Evolutionary conservation across 30 jellyfish, hydroid and myxozoan genomes (phyloP).

Genomic region (Chironex yamaguchii): DNA sequence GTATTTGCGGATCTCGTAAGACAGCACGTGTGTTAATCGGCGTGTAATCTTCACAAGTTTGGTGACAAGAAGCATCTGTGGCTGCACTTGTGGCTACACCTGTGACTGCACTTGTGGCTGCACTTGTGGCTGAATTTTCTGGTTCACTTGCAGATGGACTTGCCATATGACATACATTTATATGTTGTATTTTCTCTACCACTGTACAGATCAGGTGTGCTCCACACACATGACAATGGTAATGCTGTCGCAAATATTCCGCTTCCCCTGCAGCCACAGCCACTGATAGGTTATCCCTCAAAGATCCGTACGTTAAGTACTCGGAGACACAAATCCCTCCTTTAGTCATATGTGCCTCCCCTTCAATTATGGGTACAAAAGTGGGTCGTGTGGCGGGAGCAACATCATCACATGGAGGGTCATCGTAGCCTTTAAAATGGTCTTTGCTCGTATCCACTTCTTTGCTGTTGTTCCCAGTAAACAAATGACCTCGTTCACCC

Average conservation of each 20-base stretch:
- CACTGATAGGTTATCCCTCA: constrained; percentile 71
- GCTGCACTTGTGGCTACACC: background rate
- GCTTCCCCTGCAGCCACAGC: constrained; percentile 98
- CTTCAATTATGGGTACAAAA: constrained; percentile 13
- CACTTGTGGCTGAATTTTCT: background rate
- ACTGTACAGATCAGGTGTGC: constrained; percentile 92
- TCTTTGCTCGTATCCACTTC: too few relatives aligned
- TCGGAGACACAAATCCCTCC: constrained; percentile 92
- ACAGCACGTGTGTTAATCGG: too few relatives aligned
- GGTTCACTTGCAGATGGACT: background rate
- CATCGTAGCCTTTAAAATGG: too few relatives aligned
- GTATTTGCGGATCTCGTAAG: background rate
- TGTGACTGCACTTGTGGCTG: background rate
- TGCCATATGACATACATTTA: constrained; percentile 42
- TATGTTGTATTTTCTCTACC: constrained; percentile 86
- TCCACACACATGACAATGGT: constrained; percentile 90
- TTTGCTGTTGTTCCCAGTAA: constrained; percentile 15
- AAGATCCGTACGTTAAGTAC: constrained; percentile 92
- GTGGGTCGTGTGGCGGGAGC: too few relatives aligned
- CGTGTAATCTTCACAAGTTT: too few relatives aligned
- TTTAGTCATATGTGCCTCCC: constrained; percentile 77
- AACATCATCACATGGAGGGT: too few relatives aligned
- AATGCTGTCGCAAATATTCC: constrained; percentile 85
- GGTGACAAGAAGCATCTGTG: too few relatives aligned
- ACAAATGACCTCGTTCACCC: constrained; percentile 70